A percentile compares a stretch with the other conserved stretches of the same genome.
These are phyloP conservation scores for Chymomyza costata DNA, from an alignment of 1,140 invertebrate genomes.

Conservation along the genomic window DNA sequence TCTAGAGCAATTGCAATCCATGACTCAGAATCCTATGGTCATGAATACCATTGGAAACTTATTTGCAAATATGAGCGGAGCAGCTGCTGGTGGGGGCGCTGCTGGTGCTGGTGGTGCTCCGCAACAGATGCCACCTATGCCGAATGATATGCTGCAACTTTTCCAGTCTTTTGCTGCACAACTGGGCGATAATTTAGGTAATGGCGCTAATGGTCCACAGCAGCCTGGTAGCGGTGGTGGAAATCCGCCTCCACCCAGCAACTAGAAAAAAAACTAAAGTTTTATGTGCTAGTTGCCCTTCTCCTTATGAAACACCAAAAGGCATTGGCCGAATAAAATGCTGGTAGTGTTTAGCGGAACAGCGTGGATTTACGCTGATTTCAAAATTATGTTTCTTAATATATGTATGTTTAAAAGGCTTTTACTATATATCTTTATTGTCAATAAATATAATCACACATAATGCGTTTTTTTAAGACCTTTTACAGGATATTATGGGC, in stretches of 20 bases:
- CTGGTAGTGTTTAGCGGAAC: no score
- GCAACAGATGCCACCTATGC: conserved; percentile 31
- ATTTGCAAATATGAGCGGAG: conserved; percentile 37
- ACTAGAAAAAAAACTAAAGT: no score
- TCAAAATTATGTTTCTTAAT: no score
- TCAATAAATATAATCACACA: no score
- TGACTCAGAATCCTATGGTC: conserved; percentile 63
- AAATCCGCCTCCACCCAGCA: conserved; percentile 50
- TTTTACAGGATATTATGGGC: no score
- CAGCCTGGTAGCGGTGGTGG: conserved; percentile 30
- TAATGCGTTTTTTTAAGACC: no score
- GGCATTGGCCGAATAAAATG: no score
- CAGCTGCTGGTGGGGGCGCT: conserved; percentile 6
- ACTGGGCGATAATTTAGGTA: conserved; percentile 19
- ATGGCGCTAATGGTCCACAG: conserved; percentile 11
- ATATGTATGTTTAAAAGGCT: conserved; percentile 50
- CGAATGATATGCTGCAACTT: conserved; percentile 60
- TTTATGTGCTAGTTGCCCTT: no score
- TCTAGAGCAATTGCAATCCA: conserved; percentile 53
- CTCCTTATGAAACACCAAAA: no score
- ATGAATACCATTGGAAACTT: conserved; percentile 59
- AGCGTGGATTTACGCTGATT: conserved; percentile 32
- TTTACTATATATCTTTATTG: no score
- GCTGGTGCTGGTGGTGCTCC: conserved; percentile 15
- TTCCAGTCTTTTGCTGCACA: conserved; percentile 59